A percentile compares a stretch with the other conserved stretches of the same genome.
phyloP scores from a whole-genome alignment of 2,888 invertebrate genomes.

The Leptopilina drosophilae region DNA sequence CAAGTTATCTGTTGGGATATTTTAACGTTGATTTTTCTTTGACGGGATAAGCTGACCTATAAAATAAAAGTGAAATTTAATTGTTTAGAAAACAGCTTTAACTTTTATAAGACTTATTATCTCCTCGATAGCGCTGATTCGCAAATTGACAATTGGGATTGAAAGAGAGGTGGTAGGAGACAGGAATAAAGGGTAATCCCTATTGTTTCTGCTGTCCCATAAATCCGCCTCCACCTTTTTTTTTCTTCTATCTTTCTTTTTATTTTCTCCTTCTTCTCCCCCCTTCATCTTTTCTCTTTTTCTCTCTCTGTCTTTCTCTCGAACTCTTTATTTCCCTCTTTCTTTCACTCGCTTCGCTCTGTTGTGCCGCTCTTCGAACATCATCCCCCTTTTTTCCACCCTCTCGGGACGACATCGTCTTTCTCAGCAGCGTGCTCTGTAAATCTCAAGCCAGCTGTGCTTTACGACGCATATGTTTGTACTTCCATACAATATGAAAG shows the following conservation, averaged over 20 bases:
- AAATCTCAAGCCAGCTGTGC: slow-evolving; percentile 70
- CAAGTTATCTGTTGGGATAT: not conserved
- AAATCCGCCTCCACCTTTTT: slow-evolving; percentile 59
- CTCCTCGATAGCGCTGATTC: slow-evolving; percentile 34
- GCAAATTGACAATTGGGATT: slow-evolving; percentile 39
- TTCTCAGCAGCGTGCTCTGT: slow-evolving; percentile 63
- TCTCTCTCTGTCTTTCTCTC: too few relatives aligned
- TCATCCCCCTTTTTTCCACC: slow-evolving; percentile 39
- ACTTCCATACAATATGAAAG: slow-evolving; percentile 41
- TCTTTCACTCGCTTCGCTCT: not conserved
- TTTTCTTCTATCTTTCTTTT: slow-evolving; percentile 3
- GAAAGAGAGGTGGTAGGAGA: slow-evolving; percentile 21
- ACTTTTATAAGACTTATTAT: slow-evolving; percentile 31
- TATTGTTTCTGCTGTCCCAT: slow-evolving; percentile 70
- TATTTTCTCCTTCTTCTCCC: slow-evolving; percentile 26
- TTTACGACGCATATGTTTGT: slow-evolving; percentile 61
- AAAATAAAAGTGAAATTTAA: slow-evolving; percentile 7
- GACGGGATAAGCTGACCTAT: slow-evolving; percentile 8
- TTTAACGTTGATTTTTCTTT: not conserved
- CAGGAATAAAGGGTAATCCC: slow-evolving; percentile 62
- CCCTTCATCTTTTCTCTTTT: slow-evolving; percentile 34
- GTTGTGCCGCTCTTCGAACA: slow-evolving; percentile 47
- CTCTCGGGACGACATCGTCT: slow-evolving; percentile 54
- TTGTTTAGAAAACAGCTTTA: slow-evolving; percentile 20
- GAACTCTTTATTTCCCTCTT: too few relatives aligned